Evolutionary conservation across 2,113 vertebrate species (phyloP).

Genomic region (Zootoca vivipara): DNA sequence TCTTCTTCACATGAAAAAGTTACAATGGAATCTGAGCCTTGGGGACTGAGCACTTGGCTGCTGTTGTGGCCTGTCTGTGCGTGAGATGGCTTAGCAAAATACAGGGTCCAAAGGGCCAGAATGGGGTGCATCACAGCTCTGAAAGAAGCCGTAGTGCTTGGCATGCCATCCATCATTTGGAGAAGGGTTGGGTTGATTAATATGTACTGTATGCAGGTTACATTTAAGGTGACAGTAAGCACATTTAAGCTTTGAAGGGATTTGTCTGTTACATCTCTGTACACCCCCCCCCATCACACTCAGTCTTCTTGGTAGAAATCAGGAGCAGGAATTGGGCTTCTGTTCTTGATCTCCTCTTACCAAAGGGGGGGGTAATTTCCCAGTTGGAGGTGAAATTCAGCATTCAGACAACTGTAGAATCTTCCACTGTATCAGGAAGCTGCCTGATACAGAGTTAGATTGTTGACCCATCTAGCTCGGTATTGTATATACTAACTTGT

Average conservation of each 20-base stretch:
- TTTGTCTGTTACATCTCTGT: background rate
- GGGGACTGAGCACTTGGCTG: constrained; percentile 9
- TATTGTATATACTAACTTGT: too few species aligned
- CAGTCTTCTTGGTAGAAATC: background rate
- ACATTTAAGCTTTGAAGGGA: background rate
- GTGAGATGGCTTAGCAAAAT: background rate
- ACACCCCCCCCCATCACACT: too few species aligned
- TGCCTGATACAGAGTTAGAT: background rate
- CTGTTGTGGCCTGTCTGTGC: constrained; percentile 19
- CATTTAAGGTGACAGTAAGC: too few species aligned
- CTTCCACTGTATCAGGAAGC: background rate
- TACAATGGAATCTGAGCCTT: constrained; percentile 56
- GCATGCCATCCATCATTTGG: background rate
- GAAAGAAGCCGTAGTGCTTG: background rate
- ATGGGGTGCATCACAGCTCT: accelerated
- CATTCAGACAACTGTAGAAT: background rate
- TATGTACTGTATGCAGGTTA: background rate
- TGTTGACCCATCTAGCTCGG: too few species aligned
- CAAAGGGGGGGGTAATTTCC: background rate
- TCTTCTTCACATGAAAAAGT: constrained; percentile 8
- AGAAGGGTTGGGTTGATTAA: background rate
- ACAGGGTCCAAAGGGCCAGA: accelerated
- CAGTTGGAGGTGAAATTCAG: background rate
- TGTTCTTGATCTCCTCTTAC: background rate
- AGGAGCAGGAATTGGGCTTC: background rate